phyloP scores from a whole-genome alignment of 2,888 invertebrate genomes.

The Cyrtodaria siliqua region DNA sequence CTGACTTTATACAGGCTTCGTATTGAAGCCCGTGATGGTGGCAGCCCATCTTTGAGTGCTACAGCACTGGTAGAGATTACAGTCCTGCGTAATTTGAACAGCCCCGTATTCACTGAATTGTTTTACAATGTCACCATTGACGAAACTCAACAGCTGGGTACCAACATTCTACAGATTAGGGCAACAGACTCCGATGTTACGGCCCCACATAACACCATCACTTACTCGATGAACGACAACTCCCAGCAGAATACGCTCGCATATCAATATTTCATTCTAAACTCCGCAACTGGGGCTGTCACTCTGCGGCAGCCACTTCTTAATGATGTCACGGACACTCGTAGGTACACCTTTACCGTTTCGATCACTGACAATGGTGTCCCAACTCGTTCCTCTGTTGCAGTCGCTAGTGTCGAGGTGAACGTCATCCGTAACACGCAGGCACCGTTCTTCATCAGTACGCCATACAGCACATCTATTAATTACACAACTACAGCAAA shows the following conservation, averaged over 20 bases:
- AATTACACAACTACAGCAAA: constrained; percentile 51
- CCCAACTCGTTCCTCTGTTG: constrained; percentile 46
- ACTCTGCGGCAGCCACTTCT: constrained; percentile 69
- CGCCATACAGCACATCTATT: constrained; percentile 58
- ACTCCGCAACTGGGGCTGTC: constrained; percentile 69
- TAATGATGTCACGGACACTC: constrained; percentile 64
- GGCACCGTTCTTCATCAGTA: constrained; percentile 58
- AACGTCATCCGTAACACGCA: constrained; percentile 69
- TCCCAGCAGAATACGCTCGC: constrained; percentile 38
- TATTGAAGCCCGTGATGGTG: constrained; percentile 79
- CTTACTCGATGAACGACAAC: constrained; percentile 46
- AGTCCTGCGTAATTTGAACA: constrained; percentile 69
- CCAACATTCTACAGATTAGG: constrained; percentile 57
- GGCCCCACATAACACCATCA: constrained; percentile 54
- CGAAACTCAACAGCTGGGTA: constrained; percentile 67
- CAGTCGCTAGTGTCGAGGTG: constrained; percentile 58
- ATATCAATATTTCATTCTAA: constrained; percentile 67
- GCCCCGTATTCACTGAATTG: constrained; percentile 63
- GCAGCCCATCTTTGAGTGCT: constrained; percentile 72
- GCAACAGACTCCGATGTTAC: constrained; percentile 70
- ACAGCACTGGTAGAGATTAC: constrained; percentile 70
- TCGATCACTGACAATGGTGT: constrained; percentile 63
- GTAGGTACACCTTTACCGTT: constrained; percentile 56
- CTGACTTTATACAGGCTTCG: constrained; percentile 74
- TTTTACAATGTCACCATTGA: constrained; percentile 64